Evolutionary conservation across 92 coral and sea anemone species (phyloP).

Genomic region (Siderastrea radians): DNA sequence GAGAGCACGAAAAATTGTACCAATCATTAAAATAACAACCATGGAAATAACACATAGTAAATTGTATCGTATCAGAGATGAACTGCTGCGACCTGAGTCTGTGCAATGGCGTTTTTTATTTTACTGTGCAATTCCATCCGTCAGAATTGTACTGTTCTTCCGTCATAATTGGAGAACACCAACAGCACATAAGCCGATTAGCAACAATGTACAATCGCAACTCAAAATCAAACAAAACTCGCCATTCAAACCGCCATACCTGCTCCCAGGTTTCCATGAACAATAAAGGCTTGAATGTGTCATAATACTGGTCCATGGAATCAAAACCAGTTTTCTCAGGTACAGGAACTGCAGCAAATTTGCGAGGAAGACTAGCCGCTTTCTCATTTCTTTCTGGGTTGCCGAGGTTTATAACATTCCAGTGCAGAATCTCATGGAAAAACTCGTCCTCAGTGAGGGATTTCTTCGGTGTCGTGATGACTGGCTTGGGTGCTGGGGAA

Average conservation of each 20-base stretch:
- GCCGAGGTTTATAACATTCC: constrained; percentile 67
- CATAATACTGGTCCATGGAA: constrained; percentile 81
- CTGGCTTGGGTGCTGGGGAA: constrained; percentile 32
- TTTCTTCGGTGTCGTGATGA: constrained; percentile 31
- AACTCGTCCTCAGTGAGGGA: constrained; percentile 76
- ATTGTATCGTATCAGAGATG: too few relatives aligned
- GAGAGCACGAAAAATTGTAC: too few relatives aligned
- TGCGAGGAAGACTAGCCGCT: not conserved
- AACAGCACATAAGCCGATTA: not conserved
- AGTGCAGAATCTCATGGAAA: constrained; percentile 53
- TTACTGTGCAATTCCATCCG: too few relatives aligned
- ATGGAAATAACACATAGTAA: too few relatives aligned
- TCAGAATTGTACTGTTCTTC: not conserved
- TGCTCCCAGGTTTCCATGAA: constrained; percentile 90
- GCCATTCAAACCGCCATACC: constrained; percentile 52
- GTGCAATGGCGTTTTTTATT: too few relatives aligned
- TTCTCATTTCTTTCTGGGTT: not conserved
- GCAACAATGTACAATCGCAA: not conserved
- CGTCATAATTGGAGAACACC: not conserved
- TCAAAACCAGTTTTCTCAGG: constrained; percentile 70
- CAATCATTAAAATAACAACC: too few relatives aligned
- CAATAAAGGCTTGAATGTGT: constrained; percentile 77
- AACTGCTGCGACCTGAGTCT: too few relatives aligned
- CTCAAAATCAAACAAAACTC: not conserved
- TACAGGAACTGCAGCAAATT: not conserved